Evolutionary conservation across 2,113 vertebrate species (phyloP), one percentile per base, ranked within the genome.

Genomic region (Stercorarius parasiticus): DNA sequence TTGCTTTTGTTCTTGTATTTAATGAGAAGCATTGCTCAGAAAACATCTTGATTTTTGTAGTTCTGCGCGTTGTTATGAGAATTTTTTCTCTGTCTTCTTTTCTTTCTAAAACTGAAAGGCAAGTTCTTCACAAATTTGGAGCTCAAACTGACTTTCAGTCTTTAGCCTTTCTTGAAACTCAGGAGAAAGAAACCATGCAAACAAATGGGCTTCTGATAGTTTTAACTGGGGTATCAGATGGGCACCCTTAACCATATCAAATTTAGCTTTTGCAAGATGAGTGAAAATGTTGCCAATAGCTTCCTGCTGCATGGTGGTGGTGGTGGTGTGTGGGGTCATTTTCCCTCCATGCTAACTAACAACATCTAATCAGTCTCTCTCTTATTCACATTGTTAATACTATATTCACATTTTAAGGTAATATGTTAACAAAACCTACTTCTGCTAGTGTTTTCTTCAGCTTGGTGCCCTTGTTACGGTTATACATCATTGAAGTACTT

Each of bases 401-500:
- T 56, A 5, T 14, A 9, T 76, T 88, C 6, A 32, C 25, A 4
- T 74, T 90, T 62, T 42, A n/a, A 12, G 58, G 15, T 66, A 50
- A 45, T 47, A 42, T 47, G n/a, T 80, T 76, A 84, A 61, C 40
- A n/a, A 47, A 93, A 43, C 34, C 43, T 82, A 26, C 79, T 86
- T 47, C 29, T 93, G 65, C 67, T 82, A 69, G 55, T 85, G 47
- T 50, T 92, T 79, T 50, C 34, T 88, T 86, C 77, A 66, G 29
- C 42, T 74, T 47, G 71, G 86, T 97, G 96, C 80, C 56, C 86
- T 96, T 85, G 71, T 87, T 86, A 32, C 78, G 77, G 79, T 65
- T 81, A 13, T 38, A 16, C 56, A 62, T 94, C 95, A 77, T 4
- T 58, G 43, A 66, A 76, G 38, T 4, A 40, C 79, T 85, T 94